Evolutionary conservation across 2,888 invertebrate genomes (phyloP), one percentile per base, ranked within the genome.

Genomic region (Orthosia gothica): DNA sequence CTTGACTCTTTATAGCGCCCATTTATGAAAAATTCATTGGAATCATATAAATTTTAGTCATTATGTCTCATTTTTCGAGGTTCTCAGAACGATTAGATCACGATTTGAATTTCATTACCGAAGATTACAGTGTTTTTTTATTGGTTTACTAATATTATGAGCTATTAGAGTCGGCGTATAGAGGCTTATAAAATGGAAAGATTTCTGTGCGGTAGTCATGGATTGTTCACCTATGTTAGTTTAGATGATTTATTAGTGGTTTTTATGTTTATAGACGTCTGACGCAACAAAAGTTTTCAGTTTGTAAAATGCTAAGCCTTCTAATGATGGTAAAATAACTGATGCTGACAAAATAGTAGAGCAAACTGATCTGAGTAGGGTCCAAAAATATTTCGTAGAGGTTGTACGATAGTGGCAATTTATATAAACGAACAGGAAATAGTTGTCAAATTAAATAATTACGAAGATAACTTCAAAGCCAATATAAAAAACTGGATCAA

Each of bases 91-190:
- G 76, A 70, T 83, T 80, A 81, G 79, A 81, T 81, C 77, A 83
- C 85, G 85, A 89, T 87, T 86, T 55, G 82, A 84, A 84, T 89
- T 85, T 89, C 84, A 89, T 89, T 88, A 82, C 71, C 82, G 74
- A 80, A 76, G 80, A 84, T 89, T 84, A 83, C 83, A 70, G 73
- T 70, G 63, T 79, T 76, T 85, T 70, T 88, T 86, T 84, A 84
- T 87, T 82, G 73, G 78, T 79, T 77, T 73, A 82, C 73, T 80
- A 82, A 85, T 85, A 86, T 88, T 81, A 85, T 83, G 78, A 76
- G 80, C 78, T 73, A 84, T 85, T 84, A 84, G 69, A 81, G 75
- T 71, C 85, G 72, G 74, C 74, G 50, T 57, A 79, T 84, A 62
- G 68, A 83, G 79, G 82, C 76, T 86, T 83, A 72, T 85, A 84